A percentile compares a stretch with the other conserved stretches of the same genome.
These are phyloP conservation scores for Nematopogon swammerdamellus DNA, from an alignment of 2,888 invertebrate genomes.

Conservation along the genomic window DNA sequence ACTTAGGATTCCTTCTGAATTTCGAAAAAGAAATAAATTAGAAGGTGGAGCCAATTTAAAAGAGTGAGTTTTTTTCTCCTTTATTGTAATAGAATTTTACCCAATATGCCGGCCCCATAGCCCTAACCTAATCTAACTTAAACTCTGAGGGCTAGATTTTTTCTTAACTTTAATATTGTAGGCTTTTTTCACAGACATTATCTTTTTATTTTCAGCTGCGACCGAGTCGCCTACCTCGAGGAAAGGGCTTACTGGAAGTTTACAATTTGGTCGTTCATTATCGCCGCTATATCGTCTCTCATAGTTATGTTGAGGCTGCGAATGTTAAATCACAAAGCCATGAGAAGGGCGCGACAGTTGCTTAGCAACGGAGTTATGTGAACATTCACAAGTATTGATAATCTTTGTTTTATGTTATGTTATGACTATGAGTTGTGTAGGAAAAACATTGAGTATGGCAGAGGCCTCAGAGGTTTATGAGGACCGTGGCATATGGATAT, in stretches of 20 bases:
- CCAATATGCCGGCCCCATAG: no score
- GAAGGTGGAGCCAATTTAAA: no score
- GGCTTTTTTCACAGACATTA: no score
- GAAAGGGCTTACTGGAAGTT: constrained; percentile 83
- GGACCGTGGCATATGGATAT: neutral
- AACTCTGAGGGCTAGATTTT: no score
- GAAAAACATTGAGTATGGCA: neutral
- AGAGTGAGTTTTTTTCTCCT: no score
- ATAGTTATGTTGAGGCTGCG: constrained; percentile 64
- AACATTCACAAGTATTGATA: no score
- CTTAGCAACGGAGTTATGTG: constrained; percentile 61
- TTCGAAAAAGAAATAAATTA: no score
- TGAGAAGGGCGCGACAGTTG: constrained; percentile 67
- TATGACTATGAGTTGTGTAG: constrained; percentile 2
- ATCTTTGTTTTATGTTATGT: constrained; percentile 4
- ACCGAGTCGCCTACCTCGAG: constrained; percentile 79
- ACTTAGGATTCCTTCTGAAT: no score
- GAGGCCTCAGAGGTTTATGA: no score
- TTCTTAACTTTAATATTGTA: no score
- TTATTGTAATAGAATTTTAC: no score
- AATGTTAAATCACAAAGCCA: constrained; percentile 63
- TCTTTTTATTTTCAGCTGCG: constrained; percentile 68
- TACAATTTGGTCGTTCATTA: constrained; percentile 65
- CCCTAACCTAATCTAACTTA: no score
- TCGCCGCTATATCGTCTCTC: constrained; percentile 62